Base-by-base conservation (phyloP, 2,797 vertebrate species). In the Borostomias antarcticus region DNA sequence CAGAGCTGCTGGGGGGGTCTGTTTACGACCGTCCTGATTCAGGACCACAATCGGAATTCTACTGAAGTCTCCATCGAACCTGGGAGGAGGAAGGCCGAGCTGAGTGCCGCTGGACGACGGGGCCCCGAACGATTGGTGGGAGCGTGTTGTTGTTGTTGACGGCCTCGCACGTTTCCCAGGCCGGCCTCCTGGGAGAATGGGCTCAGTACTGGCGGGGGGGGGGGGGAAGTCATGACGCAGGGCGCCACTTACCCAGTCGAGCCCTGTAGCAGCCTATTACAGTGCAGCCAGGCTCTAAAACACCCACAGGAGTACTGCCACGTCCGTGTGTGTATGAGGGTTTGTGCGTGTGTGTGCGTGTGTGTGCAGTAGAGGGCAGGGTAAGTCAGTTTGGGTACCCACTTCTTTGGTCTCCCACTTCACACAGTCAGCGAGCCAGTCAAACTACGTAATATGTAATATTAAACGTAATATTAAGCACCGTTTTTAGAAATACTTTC, bases 11-110 rank as follows among this genome's bases (percentile, higher is more conserved):
- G 74, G 85, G 86, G 64, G 70, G 86, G 79, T 52, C 76, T 63
- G 70, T 68, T 84, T 69, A 64, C 52, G 65, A 61, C 1, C 62
- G 84, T 88, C 88, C 73, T 85, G 75, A 89, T 88, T 86, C 86
- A 85, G 70, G 69, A 66, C 82, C 75, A 81, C 74, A 73, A 73
- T 72, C 68, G 13, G 40, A 7, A 6, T 47, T 64, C 76, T 78
- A 76, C 81, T 56, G 65, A 82, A 77, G 75, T 60, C 19, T 15
- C 75, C 76, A 63, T 52, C 37, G 80, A 84, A 80, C 75, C 71
- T 69, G 28, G 26, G 52, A 56, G 28, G 52, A 26, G 9, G 28
- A n/a, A 19, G 47, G 70, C 43, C 62, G 47, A 33, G 64, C 69
- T 62, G 53, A 78, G 79, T 62, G 79, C 72, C 59, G 74, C 80